phyloP scores from a whole-genome alignment of 2,888 invertebrate species.

The Dusona sp. region DNA sequence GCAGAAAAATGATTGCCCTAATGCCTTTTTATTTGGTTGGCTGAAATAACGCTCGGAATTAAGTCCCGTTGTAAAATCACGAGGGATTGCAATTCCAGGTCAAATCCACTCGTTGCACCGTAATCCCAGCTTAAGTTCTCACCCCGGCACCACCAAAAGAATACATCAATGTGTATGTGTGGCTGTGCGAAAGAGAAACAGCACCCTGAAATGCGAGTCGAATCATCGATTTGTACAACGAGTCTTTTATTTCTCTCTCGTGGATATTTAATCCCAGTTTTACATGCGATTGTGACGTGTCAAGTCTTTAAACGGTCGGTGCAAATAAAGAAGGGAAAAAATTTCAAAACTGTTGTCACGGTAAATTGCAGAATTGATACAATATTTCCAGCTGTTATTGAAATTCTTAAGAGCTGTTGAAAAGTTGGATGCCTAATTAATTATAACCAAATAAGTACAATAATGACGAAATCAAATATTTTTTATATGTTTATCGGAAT shows the following conservation, averaged over 20 bases:
- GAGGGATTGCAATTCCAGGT: constrained; percentile 49
- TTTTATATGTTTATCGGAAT: too few species aligned
- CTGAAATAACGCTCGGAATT: constrained; percentile 44
- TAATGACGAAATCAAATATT: too few species aligned
- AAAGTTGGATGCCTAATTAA: too few species aligned
- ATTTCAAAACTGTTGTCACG: constrained; percentile 73
- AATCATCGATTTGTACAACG: constrained; percentile 79
- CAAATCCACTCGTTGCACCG: constrained; percentile 60
- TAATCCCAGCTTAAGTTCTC: constrained; percentile 71
- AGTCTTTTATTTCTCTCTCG: constrained; percentile 60
- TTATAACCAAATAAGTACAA: too few species aligned
- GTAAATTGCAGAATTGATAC: neutral
- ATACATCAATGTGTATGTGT: constrained; percentile 26
- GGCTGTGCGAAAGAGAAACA: constrained; percentile 21
- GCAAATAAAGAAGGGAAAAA: constrained; percentile 18
- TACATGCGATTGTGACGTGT: constrained; percentile 79
- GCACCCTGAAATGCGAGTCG: constrained; percentile 72
- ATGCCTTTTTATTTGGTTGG: constrained; percentile 45
- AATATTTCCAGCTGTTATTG: constrained; percentile 38
- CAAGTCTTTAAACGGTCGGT: constrained; percentile 38
- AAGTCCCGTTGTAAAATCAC: constrained; percentile 42
- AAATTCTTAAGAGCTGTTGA: neutral
- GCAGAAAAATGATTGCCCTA: constrained; percentile 26
- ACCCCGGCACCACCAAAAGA: constrained; percentile 45
- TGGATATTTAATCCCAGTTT: constrained; percentile 78